phyloP scores from a whole-genome alignment of 2,797 vertebrate species.

The Menidia menidia region DNA sequence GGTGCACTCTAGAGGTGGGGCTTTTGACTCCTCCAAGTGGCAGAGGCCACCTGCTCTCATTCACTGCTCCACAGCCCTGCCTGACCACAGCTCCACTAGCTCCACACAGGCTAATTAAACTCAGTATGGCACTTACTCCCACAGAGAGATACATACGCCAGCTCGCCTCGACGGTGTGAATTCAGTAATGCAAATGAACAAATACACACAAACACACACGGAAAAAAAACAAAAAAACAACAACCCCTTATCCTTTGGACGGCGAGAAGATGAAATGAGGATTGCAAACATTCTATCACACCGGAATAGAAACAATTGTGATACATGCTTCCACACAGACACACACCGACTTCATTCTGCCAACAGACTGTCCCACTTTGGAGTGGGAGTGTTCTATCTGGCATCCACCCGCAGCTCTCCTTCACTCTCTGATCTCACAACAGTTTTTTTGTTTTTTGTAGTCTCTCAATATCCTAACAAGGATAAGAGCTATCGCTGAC shows the following conservation, averaged over 20 bases:
- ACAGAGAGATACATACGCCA: conserved; percentile 63
- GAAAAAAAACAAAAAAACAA: conserved; percentile 33
- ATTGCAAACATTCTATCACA: conserved; percentile 66
- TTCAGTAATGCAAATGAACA: conserved; percentile 65
- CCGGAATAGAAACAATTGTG: conserved; percentile 56
- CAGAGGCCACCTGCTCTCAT: conserved; percentile 78
- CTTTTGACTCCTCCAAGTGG: conserved; percentile 52
- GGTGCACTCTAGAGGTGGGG: conserved; percentile 36
- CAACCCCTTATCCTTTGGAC: conserved; percentile 58
- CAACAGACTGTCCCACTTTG: conserved; percentile 76
- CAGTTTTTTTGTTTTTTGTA: conserved; percentile 53
- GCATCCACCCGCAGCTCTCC: conserved; percentile 62
- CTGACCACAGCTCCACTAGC: conserved; percentile 64
- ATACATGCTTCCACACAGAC: conserved; percentile 36
- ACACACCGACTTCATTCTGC: conserved; percentile 53
- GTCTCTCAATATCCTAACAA: conserved; percentile 42
- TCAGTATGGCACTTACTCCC: conserved; percentile 72
- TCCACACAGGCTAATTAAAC: conserved; percentile 77
- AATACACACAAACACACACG: conserved; percentile 8
- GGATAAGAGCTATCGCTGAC: conserved; percentile 49
- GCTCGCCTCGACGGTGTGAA: conserved; percentile 57
- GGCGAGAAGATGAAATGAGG: conserved; percentile 45
- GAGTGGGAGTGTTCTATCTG: conserved; percentile 70
- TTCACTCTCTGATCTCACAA: conserved; percentile 61
- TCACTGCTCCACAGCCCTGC: conserved; percentile 59